These are phyloP conservation scores for Trichacis sp. DNA, from an alignment of 2,888 invertebrate genomes.

Conservation along the genomic window DNA sequence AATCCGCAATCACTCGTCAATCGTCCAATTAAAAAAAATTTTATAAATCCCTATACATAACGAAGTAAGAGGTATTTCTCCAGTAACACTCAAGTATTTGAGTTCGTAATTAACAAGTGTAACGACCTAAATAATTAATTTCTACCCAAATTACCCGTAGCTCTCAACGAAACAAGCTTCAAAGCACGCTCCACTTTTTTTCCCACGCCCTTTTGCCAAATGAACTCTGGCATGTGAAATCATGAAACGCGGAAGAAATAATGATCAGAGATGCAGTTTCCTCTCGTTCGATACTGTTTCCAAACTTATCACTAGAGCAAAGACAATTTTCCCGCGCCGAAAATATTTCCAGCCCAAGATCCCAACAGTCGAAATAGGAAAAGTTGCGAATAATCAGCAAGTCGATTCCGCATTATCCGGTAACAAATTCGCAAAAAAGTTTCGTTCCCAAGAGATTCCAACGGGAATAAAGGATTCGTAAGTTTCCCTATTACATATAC, in stretches of 20 bases:
- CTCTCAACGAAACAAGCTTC: slow-evolving; percentile 28
- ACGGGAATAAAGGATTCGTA: too few relatives aligned
- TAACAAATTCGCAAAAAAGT: too few relatives aligned
- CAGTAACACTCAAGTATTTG: slow-evolving; percentile 25
- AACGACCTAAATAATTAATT: slow-evolving; percentile 41
- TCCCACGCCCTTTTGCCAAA: slow-evolving; percentile 18
- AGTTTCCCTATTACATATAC: background rate
- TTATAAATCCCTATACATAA: too few relatives aligned
- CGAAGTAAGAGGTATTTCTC: slow-evolving; percentile 21
- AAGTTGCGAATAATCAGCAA: too few relatives aligned
- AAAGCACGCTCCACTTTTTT: slow-evolving; percentile 31
- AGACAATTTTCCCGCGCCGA: background rate
- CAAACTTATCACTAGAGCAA: slow-evolving; percentile 2
- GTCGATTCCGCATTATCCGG: too few relatives aligned
- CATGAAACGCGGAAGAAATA: slow-evolving; percentile 26
- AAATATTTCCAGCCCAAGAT: too few relatives aligned
- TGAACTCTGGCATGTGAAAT: slow-evolving; percentile 18
- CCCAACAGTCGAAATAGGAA: too few relatives aligned
- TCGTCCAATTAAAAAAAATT: too few relatives aligned
- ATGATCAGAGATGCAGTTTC: slow-evolving; percentile 23
- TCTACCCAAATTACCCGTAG: slow-evolving; percentile 34
- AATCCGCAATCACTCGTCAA: too few relatives aligned
- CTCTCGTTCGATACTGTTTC: background rate
- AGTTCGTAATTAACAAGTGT: slow-evolving; percentile 27
- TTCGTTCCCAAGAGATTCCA: too few relatives aligned